Evolutionary conservation across 2,888 invertebrate species (phyloP), one percentile per base, ranked within the genome.

Genomic region (Meandrusa payeni): DNA sequence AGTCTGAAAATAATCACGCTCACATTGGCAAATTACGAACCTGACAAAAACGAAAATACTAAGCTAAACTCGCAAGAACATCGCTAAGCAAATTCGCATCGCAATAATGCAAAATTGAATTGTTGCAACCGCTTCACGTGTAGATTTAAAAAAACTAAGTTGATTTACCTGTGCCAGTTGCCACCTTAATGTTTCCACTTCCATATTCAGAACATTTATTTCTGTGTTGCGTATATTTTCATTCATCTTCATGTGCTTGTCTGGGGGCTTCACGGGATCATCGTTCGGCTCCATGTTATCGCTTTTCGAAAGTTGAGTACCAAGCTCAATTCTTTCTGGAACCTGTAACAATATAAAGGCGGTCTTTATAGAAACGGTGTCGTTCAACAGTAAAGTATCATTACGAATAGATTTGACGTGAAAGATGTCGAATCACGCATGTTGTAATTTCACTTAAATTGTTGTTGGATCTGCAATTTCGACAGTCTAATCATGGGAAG

Each of bases 111-210:
- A 39, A 24, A 27, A 15, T 22, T 34, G 28, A 33, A 63, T 70
- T 69, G 67, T 69, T 74, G 71, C 73, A 75, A n/a, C n/a, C n/a
- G n/a, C n/a, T n/a, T n/a, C n/a, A n/a, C n/a, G n/a, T n/a, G n/a
- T n/a, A n/a, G n/a, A n/a, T n/a, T n/a, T n/a, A n/a, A n/a, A n/a
- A n/a, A n/a, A n/a, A n/a, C n/a, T n/a, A n/a, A n/a, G 27, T 5
- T 26, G 12, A 42, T 28, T 54, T 83, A 93, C 93, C 91, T 93
- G 93, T 71, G 91, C 90, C 29, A 93, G 70, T 65, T 93, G 93
- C 93, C 93, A 93, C 63, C 92, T 89, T 48, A 93, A 77, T 6
- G 92, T 92, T 59, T 92, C 91, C 29, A 93, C 89, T 68, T 92
- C 92, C 57, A 90, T 90, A 59, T 93, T 92, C 29, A 91, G 78